A percentile compares a stretch with the other conserved stretches of the same genome.
phyloP scores from a whole-genome alignment of 2,113 vertebrate species.

The Callaeas wilsoni region DNA sequence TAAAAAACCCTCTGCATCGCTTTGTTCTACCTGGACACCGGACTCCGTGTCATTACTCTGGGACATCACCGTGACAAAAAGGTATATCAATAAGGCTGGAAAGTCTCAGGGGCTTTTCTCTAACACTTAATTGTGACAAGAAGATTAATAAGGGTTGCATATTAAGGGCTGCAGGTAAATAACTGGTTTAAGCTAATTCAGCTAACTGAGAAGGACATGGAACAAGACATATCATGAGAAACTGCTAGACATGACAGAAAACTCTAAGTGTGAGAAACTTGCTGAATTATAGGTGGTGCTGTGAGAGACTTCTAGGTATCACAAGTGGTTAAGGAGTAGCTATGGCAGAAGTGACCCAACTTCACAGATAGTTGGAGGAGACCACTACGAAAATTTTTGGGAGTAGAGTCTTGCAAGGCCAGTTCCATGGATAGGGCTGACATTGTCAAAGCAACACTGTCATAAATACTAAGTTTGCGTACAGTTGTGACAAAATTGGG shows the following conservation, averaged over 20 bases:
- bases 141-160: neutral
- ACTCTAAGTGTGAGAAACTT: neutral
- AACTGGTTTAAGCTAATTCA: neutral
- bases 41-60: too few species aligned
- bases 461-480: neutral
- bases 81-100: neutral
- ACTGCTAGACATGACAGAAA: neutral
- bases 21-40: too few species aligned
- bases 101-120: neutral
- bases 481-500: neutral
- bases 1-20: too few species aligned
- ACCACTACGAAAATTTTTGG: rapidly evolving
- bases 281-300: neutral
- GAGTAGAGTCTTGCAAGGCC: neutral
- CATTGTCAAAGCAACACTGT: neutral
- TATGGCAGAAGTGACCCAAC: neutral
- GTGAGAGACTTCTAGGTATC: neutral
- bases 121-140: neutral
- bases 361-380: neutral
- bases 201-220: neutral
- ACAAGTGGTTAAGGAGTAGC: neutral
- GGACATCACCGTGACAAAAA: too few species aligned
- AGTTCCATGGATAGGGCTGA: neutral
- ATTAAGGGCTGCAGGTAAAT: neutral
- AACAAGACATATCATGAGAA: neutral